These are phyloP conservation scores for Bucco capensis DNA, from an alignment of 2,113 vertebrate species.

Conservation along the genomic window DNA sequence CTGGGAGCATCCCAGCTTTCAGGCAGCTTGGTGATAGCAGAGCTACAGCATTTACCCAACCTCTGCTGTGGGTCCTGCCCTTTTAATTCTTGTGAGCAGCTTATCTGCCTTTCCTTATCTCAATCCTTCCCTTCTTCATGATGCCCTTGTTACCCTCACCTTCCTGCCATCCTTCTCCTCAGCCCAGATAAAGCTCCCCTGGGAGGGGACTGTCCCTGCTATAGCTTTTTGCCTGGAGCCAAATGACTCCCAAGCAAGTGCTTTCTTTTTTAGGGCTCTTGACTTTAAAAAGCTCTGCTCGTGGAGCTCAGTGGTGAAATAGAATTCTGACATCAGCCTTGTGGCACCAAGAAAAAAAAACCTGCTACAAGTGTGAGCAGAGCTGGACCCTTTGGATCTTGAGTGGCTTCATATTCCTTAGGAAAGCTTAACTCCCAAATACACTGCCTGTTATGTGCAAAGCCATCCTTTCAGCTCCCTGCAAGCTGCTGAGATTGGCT, in stretches of 20 bases:
- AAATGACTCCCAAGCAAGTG: neutral
- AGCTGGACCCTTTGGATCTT: neutral
- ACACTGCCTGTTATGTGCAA: neutral
- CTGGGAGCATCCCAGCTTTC: neutral
- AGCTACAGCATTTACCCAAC: neutral
- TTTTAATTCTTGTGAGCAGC: neutral
- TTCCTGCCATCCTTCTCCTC: neutral
- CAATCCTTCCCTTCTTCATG: neutral
- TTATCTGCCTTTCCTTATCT: constrained; percentile 1
- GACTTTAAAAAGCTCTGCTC: neutral
- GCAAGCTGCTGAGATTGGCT: neutral
- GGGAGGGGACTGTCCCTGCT: neutral
- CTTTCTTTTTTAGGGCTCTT: constrained; percentile 13
- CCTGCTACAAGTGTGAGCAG: neutral
- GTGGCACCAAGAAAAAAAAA: neutral
- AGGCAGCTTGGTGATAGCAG: neutral
- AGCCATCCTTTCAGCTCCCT: neutral
- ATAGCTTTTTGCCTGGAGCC: neutral
- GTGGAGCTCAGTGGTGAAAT: neutral
- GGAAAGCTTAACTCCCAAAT: neutral
- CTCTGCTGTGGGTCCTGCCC: neutral
- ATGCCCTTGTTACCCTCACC: neutral
- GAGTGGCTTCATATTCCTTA: neutral
- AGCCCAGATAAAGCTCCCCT: neutral
- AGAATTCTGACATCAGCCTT: neutral